Conservation (phyloP, 1,140 invertebrate species). For the Cardiocondyla obscurior region DNA sequence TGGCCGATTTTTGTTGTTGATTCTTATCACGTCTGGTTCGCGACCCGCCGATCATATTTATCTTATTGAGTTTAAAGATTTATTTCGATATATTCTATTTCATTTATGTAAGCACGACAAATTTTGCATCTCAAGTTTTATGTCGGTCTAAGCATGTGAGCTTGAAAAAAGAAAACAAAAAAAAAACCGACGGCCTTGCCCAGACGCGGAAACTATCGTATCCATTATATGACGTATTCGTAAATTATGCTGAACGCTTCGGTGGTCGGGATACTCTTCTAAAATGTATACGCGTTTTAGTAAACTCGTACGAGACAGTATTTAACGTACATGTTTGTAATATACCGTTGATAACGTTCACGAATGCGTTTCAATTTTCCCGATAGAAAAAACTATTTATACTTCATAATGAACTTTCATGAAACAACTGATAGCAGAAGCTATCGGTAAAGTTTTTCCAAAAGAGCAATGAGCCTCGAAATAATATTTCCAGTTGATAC, state of each 20-base stretch:
- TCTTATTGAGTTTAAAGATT: too few species aligned
- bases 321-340: background rate
- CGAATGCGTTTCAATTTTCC: background rate
- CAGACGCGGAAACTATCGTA: background rate
- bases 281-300: background rate
- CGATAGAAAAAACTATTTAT: background rate
- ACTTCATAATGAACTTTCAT: background rate
- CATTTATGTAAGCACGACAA: too few species aligned
- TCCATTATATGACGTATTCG: background rate
- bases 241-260: background rate
- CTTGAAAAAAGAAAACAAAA: too few species aligned
- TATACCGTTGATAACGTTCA: background rate
- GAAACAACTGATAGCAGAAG: background rate
- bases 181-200: background rate
- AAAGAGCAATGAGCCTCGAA: background rate
- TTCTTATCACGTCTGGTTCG: background rate
- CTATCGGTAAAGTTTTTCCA: background rate
- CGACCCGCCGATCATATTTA: too few species aligned
- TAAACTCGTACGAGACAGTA: background rate
- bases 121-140: too few species aligned
- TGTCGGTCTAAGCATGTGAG: too few species aligned
- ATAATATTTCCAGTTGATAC: too few species aligned
- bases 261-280: background rate
- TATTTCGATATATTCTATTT: too few species aligned
- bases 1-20: background rate